These are phyloP conservation scores for Salvelinus alpinus DNA, from an alignment of 2,113 vertebrate species.

Conservation along the genomic window DNA sequence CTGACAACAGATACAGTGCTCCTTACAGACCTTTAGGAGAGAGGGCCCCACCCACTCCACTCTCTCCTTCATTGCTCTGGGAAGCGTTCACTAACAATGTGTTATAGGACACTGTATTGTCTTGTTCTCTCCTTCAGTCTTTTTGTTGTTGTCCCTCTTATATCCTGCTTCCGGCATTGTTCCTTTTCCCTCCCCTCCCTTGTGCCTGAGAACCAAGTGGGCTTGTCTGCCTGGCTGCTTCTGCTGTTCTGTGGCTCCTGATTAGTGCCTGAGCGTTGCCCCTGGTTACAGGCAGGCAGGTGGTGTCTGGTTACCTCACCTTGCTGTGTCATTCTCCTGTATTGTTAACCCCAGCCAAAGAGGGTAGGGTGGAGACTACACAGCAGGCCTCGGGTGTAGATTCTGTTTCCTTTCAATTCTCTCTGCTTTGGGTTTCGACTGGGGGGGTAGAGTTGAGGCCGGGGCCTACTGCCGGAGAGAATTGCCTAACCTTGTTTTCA, in stretches of 20 bases:
- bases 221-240: conserved; percentile 54
- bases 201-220: conserved; percentile 49
- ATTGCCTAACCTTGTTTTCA: conserved; percentile 48
- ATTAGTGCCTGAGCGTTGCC: conserved; percentile 56
- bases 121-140: conserved; percentile 19
- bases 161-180: not conserved
- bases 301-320: conserved; percentile 74
- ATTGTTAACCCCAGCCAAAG: conserved; percentile 57
- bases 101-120: conserved; percentile 19
- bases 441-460: conserved; percentile 26
- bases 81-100: conserved; percentile 19
- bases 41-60: conserved; percentile 20
- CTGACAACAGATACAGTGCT: not conserved
- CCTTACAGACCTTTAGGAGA: conserved; percentile 20
- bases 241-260: conserved; percentile 34
- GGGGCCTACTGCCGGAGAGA: not conserved
- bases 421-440: conserved; percentile 41
- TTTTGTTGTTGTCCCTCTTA: conserved; percentile 45
- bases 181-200: conserved; percentile 24
- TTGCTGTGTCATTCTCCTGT: conserved; percentile 60
- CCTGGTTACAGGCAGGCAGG: conserved; percentile 65
- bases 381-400: conserved; percentile 31
- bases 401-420: conserved; percentile 48
- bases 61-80: conserved; percentile 10
- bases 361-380: conserved; percentile 42